phyloP scores from a whole-genome alignment of 2,888 invertebrate genomes.

The Aquatica leii region DNA sequence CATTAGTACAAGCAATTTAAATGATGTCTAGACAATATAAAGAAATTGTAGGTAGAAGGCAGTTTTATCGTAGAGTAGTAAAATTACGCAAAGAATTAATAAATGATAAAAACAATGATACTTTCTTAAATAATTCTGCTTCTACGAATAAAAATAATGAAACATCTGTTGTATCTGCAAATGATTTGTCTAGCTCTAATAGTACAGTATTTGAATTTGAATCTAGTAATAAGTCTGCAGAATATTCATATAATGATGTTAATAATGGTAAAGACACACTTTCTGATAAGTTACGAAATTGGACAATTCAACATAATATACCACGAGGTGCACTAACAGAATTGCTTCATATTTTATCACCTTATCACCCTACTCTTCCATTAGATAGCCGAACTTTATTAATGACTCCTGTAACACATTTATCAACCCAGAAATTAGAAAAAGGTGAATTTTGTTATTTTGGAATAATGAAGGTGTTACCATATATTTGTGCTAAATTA shows the following conservation, averaged over 20 bases:
- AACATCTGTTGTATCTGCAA: slow-evolving; percentile 1
- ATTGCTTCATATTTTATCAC: slow-evolving; percentile 29
- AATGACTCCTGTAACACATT: slow-evolving; percentile 16
- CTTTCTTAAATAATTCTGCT: no score
- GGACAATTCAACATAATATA: slow-evolving; percentile 19
- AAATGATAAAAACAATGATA: no score
- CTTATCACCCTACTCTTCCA: slow-evolving; percentile 33
- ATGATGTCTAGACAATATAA: no score
- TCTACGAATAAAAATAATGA: no score
- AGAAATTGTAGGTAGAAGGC: no score
- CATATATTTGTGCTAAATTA: no score
- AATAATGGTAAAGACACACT: slow-evolving; percentile 1
- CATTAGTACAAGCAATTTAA: no score
- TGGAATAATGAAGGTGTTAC: no score
- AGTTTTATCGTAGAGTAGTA: no score
- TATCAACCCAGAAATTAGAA: slow-evolving; percentile 14
- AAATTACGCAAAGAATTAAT: no score
- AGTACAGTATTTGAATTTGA: neutral
- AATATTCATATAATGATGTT: neutral
- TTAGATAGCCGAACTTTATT: slow-evolving; percentile 37
- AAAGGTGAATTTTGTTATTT: slow-evolving; percentile 22
- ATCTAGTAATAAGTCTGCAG: slow-evolving; percentile 5
- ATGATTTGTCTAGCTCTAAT: slow-evolving; percentile 3
- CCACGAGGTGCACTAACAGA: slow-evolving; percentile 29
- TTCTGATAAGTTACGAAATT: slow-evolving; percentile 1